A percentile compares a stretch with the other conserved stretches of the same genome.
Conservation (phyloP, 2,113 vertebrate genomes). For the Taurulus bubalis region DNA sequence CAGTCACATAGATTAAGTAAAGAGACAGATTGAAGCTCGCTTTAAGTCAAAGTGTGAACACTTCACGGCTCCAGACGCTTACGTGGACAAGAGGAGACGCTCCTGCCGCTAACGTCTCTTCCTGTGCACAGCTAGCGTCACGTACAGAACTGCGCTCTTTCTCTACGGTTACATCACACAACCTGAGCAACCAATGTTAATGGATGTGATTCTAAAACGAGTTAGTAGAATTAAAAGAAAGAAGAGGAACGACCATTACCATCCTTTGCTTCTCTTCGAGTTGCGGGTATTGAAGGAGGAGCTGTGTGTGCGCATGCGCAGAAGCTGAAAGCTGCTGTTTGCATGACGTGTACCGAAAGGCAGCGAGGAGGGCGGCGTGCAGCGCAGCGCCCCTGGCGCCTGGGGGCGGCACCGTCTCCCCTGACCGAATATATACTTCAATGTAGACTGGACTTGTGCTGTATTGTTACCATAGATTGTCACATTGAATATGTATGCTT, state of each 20-base stretch:
- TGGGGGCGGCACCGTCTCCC: conserved; percentile 6
- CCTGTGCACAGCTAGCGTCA: not conserved
- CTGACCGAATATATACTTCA: no score
- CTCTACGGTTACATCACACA: not conserved
- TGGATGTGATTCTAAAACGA: not conserved
- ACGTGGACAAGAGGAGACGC: conserved; percentile 52
- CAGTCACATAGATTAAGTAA: no score
- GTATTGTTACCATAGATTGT: no score
- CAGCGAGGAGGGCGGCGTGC: fast-evolving
- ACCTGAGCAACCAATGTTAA: no score
- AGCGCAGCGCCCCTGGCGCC: conserved; percentile 42
- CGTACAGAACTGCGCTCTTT: not conserved
- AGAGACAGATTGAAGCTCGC: not conserved
- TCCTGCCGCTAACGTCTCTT: not conserved
- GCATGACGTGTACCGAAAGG: conserved; percentile 61
- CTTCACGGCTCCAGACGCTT: conserved; percentile 19
- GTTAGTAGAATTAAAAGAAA: not conserved
- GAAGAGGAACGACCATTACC: not conserved
- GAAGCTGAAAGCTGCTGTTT: conserved; percentile 6
- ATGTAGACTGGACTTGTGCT: not conserved
- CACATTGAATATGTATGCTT: no score
- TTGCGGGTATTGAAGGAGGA: conserved; percentile 3
- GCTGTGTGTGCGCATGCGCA: conserved; percentile 20
- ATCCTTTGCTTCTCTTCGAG: not conserved
- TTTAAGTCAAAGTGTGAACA: not conserved